A percentile compares a stretch with the other conserved stretches of the same genome.
phyloP scores from a whole-genome alignment of 2,113 vertebrate genomes.

The Phoenicopterus ruber region DNA sequence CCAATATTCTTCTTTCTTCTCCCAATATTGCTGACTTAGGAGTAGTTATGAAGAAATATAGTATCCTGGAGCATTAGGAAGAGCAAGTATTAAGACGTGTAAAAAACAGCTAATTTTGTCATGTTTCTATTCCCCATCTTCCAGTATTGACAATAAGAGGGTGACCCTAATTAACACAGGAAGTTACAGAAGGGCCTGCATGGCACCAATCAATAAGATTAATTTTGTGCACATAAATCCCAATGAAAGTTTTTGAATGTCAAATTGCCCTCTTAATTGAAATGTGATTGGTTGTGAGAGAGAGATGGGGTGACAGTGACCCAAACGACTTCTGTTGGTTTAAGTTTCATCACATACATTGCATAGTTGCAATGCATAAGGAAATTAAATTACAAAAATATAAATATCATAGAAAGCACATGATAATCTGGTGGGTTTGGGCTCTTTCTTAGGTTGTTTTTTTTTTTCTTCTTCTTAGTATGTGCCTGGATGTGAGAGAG shows the following conservation, averaged over 20 bases:
- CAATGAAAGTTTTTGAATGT: background rate
- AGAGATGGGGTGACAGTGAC: background rate
- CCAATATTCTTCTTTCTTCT: background rate
- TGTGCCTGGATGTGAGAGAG: background rate
- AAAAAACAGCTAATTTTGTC: background rate
- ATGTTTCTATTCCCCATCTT: background rate
- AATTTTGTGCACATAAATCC: background rate
- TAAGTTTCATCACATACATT: background rate
- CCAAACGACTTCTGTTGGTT: background rate
- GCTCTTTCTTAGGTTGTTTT: background rate
- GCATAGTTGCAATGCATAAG: background rate
- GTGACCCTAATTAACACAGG: background rate
- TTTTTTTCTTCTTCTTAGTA: background rate
- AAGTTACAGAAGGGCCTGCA: background rate
- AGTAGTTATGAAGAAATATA: background rate
- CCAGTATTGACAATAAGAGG: background rate
- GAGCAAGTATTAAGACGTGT: background rate
- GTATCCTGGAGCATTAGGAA: background rate
- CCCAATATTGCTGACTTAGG: background rate
- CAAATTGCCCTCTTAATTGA: background rate
- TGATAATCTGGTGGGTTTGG: background rate
- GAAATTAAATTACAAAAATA: background rate
- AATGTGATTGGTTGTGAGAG: background rate
- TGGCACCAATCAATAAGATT: background rate
- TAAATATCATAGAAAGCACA: background rate